Conservation (phyloP, 1,140 invertebrate genomes). For the Microvelia longipes region DNA sequence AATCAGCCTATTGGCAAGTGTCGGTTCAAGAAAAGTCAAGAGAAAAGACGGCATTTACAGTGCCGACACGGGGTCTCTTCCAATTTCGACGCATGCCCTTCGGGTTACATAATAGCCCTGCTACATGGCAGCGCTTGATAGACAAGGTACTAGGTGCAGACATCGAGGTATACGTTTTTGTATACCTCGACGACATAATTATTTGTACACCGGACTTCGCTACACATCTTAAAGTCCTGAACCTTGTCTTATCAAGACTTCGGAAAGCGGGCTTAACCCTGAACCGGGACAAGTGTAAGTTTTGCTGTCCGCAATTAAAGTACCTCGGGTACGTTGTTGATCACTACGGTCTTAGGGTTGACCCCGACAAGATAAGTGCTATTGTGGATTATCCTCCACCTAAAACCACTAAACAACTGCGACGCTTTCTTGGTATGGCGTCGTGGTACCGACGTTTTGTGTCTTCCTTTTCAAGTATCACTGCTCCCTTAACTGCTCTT, state of each 20-base stretch:
- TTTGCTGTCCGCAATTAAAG: not conserved
- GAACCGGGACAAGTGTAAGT: not conserved
- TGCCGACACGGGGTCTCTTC: conserved; percentile 21
- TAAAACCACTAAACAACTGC: conserved; percentile 16
- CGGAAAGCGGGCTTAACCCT: not conserved
- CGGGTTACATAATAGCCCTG: conserved; percentile 28
- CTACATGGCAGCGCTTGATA: conserved; percentile 25
- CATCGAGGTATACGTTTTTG: conserved; percentile 22
- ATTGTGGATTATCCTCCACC: conserved; percentile 24
- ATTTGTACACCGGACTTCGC: conserved; percentile 26
- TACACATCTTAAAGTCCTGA: conserved; percentile 23
- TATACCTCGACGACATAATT: conserved; percentile 32
- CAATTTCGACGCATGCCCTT: conserved; percentile 32
- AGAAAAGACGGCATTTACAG: conserved; percentile 16
- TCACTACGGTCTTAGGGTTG: not conserved
- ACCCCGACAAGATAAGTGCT: conserved; percentile 16
- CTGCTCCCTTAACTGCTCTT: conserved; percentile 24
- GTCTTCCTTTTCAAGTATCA: conserved; percentile 22
- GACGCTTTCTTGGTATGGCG: conserved; percentile 22
- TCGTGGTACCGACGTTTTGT: conserved; percentile 25
- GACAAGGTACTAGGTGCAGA: conserved; percentile 24
- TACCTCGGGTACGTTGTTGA: conserved; percentile 15
- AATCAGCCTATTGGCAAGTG: conserved; percentile 22
- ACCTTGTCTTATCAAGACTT: conserved; percentile 14
- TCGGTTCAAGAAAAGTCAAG: conserved; percentile 9